Evolutionary conservation across 2,888 invertebrate species (phyloP), one percentile per base, ranked within the genome.

Genomic region (Scaptomyza cyrtandrae): DNA sequence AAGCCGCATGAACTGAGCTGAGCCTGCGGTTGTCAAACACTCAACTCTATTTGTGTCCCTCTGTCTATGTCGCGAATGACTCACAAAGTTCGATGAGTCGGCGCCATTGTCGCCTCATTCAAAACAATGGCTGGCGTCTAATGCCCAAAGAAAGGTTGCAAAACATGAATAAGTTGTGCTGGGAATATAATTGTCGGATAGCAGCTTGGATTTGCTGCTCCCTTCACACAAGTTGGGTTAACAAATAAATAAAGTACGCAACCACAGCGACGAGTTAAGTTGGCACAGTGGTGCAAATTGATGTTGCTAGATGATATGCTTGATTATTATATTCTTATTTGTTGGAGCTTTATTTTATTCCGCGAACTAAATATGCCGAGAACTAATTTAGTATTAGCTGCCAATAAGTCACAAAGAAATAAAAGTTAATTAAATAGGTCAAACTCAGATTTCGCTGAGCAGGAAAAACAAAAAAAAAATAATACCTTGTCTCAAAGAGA

Each of bases 151-250:
- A 68, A 84, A 70, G 79, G 72, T 72, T 78, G 75, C 56, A 58
- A 78, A 78, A 71, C 76, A 78, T 73, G 73, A 75, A 24, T 24
- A 24, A 24, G 24, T 24, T 24, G 24, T 24, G 24, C 24, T 24
- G 24, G 24, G 24, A 24, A 76, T 82, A 83, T 85, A 85, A 83
- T 82, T 87, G 83, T 72, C 71, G 61, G 66, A 60, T 64, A 78
- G 74, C 85, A 86, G 78, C 82, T 77, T 83, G 74, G 67, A 54
- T 56, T 56, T 53, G 49, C 39, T 52, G 46, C 45, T 56, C 9
- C 39, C 53, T 43, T 53, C 61, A 55, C 49, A 60, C 33, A 55
- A 61, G 60, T 72, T 61, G 68, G 48, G 72, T 54, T 82, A 79
- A 72, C 80, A 80, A 82, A 75, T 73, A 73, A 77, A 72, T 75